Base-by-base conservation (phyloP, 2,113 vertebrate species). In the Sceloporus tristichus region DNA sequence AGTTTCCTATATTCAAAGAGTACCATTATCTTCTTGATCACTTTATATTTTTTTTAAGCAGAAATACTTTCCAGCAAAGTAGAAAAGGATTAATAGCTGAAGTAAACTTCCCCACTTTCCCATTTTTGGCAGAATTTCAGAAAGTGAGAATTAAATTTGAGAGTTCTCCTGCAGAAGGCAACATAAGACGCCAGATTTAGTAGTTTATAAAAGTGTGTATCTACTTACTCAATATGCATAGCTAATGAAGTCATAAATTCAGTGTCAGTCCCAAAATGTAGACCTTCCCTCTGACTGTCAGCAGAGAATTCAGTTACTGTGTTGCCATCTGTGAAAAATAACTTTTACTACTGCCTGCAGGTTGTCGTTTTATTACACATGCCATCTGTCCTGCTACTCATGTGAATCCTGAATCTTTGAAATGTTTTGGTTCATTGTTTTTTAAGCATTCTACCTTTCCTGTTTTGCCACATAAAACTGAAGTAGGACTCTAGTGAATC, bases 341-440 rank as follows among this genome's bases (percentile, higher is more conserved):
- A 80, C 82, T 91, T 76, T 91, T 86, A 81, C 82, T 89, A 59
- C 79, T 90, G 29, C 76, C 89, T 90, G 68, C 88, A 88, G 80
- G 66, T 66, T 92, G 79, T 73, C 74, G 90, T 91, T 90, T 90
- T 93, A 74, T 91, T 92, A 89, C 89, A 76, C 84, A 88, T 86
- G 59, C 94, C 92, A 93, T 95, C 91, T 96, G 94, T 91, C 84
- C 75, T 81, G 68, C 34, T 93, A 89, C 73, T 94, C 88, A 75
- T 92, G 75, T 71, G 71, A 48, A 85, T 65, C 90, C 91, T 87
- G 1, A 21, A 89, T 74, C 53, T 90, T 90, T 90, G 79, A 29
- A 6, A 85, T 90, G 68, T 80, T 91, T 90, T 87, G 79, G 80
- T 91, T 86, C 86, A 83, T 23, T 74, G 40, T 94, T 40, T 6